These are phyloP conservation scores for Cryptocheilus praepositus DNA, from an alignment of 2,888 invertebrate species.

Conservation along the genomic window DNA sequence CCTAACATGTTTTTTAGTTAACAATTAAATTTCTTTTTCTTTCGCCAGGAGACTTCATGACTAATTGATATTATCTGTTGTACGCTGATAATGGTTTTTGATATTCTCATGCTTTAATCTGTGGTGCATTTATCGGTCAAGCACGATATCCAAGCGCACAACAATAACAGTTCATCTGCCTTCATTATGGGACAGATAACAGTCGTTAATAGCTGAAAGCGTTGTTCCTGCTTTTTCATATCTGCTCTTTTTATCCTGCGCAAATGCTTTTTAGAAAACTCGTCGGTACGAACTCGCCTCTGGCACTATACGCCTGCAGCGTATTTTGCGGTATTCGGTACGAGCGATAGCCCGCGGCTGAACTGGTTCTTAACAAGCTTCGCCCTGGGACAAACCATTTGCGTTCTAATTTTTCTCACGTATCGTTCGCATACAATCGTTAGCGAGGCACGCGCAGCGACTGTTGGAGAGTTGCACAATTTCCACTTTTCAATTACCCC, in stretches of 20 bases:
- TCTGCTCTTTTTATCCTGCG: background rate
- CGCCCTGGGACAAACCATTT: conserved; percentile 1
- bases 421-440: conserved; percentile 7
- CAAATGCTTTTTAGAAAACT: conserved; percentile 26
- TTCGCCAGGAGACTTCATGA: too few relatives aligned
- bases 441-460: background rate
- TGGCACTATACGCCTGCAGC: conserved; percentile 21
- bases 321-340: conserved; percentile 30
- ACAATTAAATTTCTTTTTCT: too few relatives aligned
- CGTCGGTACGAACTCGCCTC: conserved; percentile 11
- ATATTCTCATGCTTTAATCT: too few relatives aligned
- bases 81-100: too few relatives aligned
- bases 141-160: too few relatives aligned
- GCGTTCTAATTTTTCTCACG: conserved; percentile 11
- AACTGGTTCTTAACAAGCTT: background rate
- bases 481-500: background rate
- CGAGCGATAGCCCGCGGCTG: conserved; percentile 23
- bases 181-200: too few relatives aligned
- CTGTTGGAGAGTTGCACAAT: background rate
- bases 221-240: too few relatives aligned
- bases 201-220: too few relatives aligned
- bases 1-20: too few relatives aligned
- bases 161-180: too few relatives aligned
- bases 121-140: too few relatives aligned
- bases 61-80: too few relatives aligned